Evolutionary conservation across 2,113 vertebrate genomes (phyloP).

Genomic region (Circaetus gallicus): DNA sequence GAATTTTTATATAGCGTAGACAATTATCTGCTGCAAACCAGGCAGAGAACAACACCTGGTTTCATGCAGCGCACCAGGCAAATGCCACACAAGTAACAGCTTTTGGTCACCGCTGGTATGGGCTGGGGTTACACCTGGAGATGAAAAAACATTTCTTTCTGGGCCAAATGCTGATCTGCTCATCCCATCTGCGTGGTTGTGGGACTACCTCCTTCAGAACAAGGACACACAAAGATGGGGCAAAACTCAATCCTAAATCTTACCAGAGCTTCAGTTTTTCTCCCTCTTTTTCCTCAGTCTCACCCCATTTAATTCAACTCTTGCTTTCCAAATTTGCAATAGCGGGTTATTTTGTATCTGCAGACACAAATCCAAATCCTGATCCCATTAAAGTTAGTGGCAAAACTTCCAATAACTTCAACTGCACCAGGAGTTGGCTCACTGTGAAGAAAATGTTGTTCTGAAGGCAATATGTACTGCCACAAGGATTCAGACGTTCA

Average conservation of each 20-base stretch:
- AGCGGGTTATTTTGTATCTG: constrained; percentile 8
- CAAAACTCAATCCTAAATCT: background rate
- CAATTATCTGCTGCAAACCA: background rate
- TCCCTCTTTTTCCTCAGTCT: background rate
- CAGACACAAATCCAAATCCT: constrained; percentile 41
- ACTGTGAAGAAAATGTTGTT: constrained; percentile 43
- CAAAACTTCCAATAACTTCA: constrained; percentile 52
- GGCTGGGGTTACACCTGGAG: background rate
- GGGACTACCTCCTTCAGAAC: background rate
- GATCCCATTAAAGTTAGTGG: constrained; percentile 41
- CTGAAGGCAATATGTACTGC: constrained; percentile 31
- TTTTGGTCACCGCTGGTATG: background rate
- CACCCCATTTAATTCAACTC: constrained; percentile 15
- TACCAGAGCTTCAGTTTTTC: background rate
- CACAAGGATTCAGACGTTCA: constrained; percentile 33
- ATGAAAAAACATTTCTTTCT: background rate
- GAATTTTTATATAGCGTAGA: background rate
- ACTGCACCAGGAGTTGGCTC: constrained; percentile 22
- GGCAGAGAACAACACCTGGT: background rate
- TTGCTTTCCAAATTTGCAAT: constrained; percentile 5
- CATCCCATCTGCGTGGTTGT: background rate
- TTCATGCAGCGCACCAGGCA: background rate
- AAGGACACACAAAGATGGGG: background rate
- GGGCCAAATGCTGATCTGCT: background rate
- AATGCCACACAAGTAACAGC: background rate